phyloP scores from a whole-genome alignment of 92 coral and sea anemone genomes.

The Scolanthus callimorphus region DNA sequence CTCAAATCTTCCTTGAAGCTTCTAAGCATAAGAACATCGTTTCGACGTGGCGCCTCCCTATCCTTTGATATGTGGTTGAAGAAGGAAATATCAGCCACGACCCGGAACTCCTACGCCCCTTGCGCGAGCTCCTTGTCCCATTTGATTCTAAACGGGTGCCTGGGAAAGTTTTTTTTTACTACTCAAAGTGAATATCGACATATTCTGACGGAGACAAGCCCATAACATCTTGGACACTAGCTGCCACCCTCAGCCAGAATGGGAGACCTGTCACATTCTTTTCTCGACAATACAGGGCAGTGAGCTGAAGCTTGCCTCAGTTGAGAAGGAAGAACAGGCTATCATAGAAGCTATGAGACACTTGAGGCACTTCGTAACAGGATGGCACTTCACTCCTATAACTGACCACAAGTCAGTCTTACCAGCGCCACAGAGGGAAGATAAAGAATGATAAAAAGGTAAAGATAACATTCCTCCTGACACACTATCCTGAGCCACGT shows the following conservation, averaged over 20 bases:
- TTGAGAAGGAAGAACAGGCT: slow-evolving; percentile 25
- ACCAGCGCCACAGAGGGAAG: slow-evolving; percentile 29
- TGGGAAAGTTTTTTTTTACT: slow-evolving; percentile 25
- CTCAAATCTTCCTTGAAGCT: slow-evolving; percentile 28
- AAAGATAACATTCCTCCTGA: slow-evolving; percentile 26
- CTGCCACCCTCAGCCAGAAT: too few species aligned
- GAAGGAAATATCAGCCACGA: slow-evolving; percentile 42
- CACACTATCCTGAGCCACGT: slow-evolving; percentile 31
- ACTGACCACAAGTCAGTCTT: slow-evolving; percentile 1
- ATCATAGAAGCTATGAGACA: not conserved
- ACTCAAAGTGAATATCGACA: slow-evolving; percentile 23
- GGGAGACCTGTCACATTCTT: slow-evolving; percentile 18
- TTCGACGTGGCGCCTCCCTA: slow-evolving; percentile 35
- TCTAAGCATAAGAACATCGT: slow-evolving; percentile 33
- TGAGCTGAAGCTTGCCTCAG: slow-evolving; percentile 1
- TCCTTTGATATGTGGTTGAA: slow-evolving; percentile 44
- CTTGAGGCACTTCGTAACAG: not conserved
- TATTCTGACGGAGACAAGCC: slow-evolving; percentile 6
- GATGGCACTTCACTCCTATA: not conserved
- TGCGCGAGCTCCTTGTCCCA: too few species aligned
- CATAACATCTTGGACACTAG: not conserved
- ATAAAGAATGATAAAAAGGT: slow-evolving; percentile 34
- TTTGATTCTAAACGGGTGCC: slow-evolving; percentile 32
- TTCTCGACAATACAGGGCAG: slow-evolving; percentile 7
- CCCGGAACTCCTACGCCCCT: slow-evolving; percentile 32